Base-by-base conservation (phyloP, 2,888 invertebrate genomes). In the Rhodophaea formosa region DNA sequence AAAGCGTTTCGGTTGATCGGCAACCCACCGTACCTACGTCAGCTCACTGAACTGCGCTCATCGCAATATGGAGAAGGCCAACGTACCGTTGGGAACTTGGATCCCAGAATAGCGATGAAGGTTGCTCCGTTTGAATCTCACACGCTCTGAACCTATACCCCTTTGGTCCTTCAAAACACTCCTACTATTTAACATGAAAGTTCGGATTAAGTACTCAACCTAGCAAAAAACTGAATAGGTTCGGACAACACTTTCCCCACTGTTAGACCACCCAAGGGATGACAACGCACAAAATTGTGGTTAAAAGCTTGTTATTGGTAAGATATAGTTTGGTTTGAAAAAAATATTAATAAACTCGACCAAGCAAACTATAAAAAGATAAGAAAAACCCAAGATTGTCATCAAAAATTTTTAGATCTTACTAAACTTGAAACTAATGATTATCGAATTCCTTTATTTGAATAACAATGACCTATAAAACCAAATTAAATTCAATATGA, bases 21-120 rank as follows among this genome's bases (percentile, higher is more conserved):
- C 5, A 23, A 23, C 23, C 23, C 23, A 23, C 23, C 23, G 68
- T 68, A 71, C 77, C 79, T 79, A 78, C 79, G 77, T 74, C 73
- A 77, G 72, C 78, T 76, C 78, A 80, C 71, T 75, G 71, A 70
- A 59, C 67, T 58, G 66, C 66, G 71, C 73, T 79, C 77, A 80
- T 82, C 84, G 80, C 80, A 84, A 85, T 84, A 85, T 79, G 77
- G 70, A 81, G 83, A 85, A 86, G 88, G 89, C 88, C 86, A 87
- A 88, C 74, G 88, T 82, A 88, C 87, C 75, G 78, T 73, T 74
- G 75, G 74, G 5, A 23, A 23, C 2, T 23, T 23, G 5, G 70
- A 74, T 77, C 83, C 84, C 70, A 82, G 89, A 89, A 89, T 89
- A 89, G 89, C 81, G 79, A 69, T 76, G 82, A 84, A 84, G 82